A percentile compares a stretch with the other conserved stretches of the same genome.
These are phyloP conservation scores for Stictocephala bisonia DNA, from an alignment of 2,888 invertebrate species.

Conservation along the genomic window DNA sequence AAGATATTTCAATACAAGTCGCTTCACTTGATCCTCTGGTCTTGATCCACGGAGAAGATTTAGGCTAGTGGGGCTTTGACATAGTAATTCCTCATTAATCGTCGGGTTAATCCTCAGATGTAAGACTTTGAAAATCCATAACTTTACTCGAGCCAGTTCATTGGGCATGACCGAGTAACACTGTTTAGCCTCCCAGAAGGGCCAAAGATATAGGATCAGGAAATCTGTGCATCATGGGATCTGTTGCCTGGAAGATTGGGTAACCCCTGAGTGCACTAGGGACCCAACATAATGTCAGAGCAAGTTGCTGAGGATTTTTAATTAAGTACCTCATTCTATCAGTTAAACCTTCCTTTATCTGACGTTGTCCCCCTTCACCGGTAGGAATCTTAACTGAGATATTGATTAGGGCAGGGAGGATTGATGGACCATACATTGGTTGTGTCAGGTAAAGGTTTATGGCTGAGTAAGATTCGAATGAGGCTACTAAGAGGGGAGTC, in stretches of 20 bases:
- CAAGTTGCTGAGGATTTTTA: not conserved
- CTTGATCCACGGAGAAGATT: conserved; percentile 1
- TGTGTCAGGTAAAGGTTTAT: not conserved
- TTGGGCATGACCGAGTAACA: not conserved
- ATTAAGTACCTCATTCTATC: not conserved
- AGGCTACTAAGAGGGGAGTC: not conserved
- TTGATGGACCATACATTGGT: not conserved
- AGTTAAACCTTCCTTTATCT: not conserved
- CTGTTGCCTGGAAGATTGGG: not conserved
- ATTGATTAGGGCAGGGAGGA: not conserved
- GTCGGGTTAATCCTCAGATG: not conserved
- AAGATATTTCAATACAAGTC: not conserved
- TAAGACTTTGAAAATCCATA: not conserved
- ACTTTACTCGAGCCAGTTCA: too few species aligned
- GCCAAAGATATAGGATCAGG: not conserved
- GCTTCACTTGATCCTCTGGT: not conserved
- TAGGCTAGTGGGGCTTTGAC: not conserved
- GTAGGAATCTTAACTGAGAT: not conserved
- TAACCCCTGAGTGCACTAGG: conserved; percentile 7
- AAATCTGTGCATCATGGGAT: not conserved
- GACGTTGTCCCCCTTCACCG: not conserved
- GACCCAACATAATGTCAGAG: not conserved
- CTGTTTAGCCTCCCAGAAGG: not conserved
- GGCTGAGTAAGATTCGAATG: not conserved
- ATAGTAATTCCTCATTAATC: too few species aligned